phyloP scores from a whole-genome alignment of 2,113 vertebrate species.

The Ictalurus punctatus region DNA sequence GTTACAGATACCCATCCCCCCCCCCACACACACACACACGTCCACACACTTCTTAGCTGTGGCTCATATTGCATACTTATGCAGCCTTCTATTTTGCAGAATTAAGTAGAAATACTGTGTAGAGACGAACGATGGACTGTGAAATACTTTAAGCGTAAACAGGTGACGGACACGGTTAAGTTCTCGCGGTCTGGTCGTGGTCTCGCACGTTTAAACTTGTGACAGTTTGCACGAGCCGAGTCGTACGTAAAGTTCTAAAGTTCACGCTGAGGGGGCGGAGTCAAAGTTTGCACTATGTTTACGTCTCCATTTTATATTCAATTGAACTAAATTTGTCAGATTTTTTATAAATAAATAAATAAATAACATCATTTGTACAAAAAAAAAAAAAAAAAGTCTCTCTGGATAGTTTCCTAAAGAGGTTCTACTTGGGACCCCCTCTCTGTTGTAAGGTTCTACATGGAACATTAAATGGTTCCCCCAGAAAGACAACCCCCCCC shows the following conservation, averaged over 20 bases:
- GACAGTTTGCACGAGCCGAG: neutral
- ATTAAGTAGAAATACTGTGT: neutral
- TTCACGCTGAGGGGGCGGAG: neutral
- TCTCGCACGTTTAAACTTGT: neutral
- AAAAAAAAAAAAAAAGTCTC: neutral
- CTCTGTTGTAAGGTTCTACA: neutral
- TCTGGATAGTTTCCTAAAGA: neutral
- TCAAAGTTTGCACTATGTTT: neutral
- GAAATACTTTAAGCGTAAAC: neutral
- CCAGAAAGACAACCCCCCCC: neutral
- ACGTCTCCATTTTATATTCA: neutral
- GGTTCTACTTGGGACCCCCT: neutral
- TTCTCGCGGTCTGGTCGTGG: neutral
- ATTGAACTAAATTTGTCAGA: neutral
- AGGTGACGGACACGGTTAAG: neutral
- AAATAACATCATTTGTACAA: neutral
- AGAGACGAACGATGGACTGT: too few relatives aligned
- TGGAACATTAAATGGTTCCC: neutral
- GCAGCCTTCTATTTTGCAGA: neutral
- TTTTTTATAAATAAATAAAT: too few relatives aligned
- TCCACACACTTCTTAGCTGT: neutral
- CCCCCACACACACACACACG: slow-evolving; percentile 47
- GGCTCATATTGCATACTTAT: neutral
- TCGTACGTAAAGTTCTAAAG: neutral
- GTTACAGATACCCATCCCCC: slow-evolving; percentile 38